A percentile compares a stretch with the other conserved stretches of the same genome.
Evolutionary conservation across 1,140 invertebrate species (phyloP).

Genomic region (Drosophila micromelanica): DNA sequence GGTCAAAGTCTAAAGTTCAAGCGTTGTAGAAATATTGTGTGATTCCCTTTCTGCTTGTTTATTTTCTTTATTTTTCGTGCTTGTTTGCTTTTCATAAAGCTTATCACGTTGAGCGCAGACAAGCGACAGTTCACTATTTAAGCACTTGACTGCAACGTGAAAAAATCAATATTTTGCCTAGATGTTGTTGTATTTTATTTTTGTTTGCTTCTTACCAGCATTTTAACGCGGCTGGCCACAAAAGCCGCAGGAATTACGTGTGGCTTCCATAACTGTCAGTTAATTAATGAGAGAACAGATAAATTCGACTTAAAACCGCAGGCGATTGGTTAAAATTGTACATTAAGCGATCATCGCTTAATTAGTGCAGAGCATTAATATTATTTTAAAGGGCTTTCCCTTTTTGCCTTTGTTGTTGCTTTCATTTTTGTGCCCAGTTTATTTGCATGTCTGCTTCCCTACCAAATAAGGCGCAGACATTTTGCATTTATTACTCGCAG

Average conservation of each 20-base stretch:
- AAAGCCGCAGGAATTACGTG: conserved; percentile 33
- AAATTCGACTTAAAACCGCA: conserved; percentile 25
- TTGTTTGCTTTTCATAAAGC: conserved; percentile 55
- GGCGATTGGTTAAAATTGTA: conserved; percentile 53
- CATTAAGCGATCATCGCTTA: conserved; percentile 60
- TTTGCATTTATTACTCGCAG: conserved; percentile 30
- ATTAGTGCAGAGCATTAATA: conserved; percentile 59
- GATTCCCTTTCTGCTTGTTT: conserved; percentile 22
- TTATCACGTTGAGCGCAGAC: conserved; percentile 46
- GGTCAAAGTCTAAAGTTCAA: conserved; percentile 12
- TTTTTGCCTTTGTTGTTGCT: conserved; percentile 22
- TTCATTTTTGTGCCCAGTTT: conserved; percentile 43
- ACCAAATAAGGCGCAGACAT: conserved; percentile 66
- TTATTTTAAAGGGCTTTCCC: conserved; percentile 51
- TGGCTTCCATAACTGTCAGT: conserved; percentile 30
- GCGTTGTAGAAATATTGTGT: background rate
- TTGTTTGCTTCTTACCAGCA: background rate
- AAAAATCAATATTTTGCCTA: conserved; percentile 34
- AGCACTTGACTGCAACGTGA: conserved; percentile 25
- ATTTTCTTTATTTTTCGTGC: conserved; percentile 38
- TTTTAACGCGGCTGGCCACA: conserved; percentile 23
- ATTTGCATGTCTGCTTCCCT: conserved; percentile 69
- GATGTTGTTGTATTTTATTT: conserved; percentile 1
- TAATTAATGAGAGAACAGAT: conserved; percentile 38
- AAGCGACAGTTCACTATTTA: conserved; percentile 20